Evolutionary conservation across 1,140 invertebrate species (phyloP).

Genomic region (Drosophila seguyi): DNA sequence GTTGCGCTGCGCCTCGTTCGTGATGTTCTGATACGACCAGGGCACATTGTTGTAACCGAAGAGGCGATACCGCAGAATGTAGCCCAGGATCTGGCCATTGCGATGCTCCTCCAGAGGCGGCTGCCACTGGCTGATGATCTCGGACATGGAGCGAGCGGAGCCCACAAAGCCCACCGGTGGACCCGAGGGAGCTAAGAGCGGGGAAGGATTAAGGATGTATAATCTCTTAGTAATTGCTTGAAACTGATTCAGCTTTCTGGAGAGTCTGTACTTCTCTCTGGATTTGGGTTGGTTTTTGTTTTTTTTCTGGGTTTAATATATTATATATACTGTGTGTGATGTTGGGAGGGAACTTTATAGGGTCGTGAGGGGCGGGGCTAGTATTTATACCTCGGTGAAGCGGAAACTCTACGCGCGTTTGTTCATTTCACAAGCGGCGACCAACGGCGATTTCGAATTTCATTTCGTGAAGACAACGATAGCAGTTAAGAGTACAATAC

Average conservation of each 20-base stretch:
- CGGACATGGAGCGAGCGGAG: conserved; percentile 95
- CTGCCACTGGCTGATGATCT: conserved; percentile 99
- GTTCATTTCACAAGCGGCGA: conserved; percentile 39
- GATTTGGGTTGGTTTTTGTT: no score
- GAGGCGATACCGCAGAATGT: conserved; percentile 95
- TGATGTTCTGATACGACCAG: conserved; percentile 96
- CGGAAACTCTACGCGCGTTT: conserved; percentile 80
- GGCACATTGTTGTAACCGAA: conserved; percentile 96
- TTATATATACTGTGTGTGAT: conserved; percentile 5
- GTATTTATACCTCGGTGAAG: conserved; percentile 80
- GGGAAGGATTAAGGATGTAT: neutral
- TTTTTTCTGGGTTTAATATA: neutral
- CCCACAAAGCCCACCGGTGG: conserved; percentile 95
- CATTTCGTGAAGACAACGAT: conserved; percentile 69
- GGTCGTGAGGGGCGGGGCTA: conserved; percentile 15
- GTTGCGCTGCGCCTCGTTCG: conserved; percentile 96
- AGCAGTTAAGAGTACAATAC: conserved; percentile 73
- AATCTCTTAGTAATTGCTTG: no score
- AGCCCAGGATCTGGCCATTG: conserved; percentile 97
- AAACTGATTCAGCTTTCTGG: no score
- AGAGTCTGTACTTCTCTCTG: conserved; percentile 39
- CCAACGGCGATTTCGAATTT: conserved; percentile 54
- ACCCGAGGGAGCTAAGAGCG: conserved; percentile 91
- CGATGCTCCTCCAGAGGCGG: conserved; percentile 95
- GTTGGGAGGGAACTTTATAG: neutral